Evolutionary conservation across 2,797 vertebrate species (phyloP).

Genomic region (Falco biarmicus): DNA sequence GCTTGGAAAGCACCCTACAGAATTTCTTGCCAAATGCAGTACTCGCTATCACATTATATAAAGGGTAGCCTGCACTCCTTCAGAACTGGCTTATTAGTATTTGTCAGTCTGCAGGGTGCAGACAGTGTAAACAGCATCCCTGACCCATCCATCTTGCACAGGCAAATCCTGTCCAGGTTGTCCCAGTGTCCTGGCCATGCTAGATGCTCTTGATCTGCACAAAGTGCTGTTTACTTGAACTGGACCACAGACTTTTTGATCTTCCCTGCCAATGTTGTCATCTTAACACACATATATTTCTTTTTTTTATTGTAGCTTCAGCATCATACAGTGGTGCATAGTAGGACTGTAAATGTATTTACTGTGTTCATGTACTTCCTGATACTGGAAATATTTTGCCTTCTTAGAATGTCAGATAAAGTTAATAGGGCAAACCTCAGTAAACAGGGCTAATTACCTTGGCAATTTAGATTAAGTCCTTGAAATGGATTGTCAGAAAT

Average conservation of each 20-base stretch:
- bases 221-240: neutral
- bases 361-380: neutral
- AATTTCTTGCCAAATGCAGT: slow-evolving; percentile 32
- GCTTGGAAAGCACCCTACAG: slow-evolving; percentile 31
- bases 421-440: neutral
- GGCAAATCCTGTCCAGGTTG: neutral
- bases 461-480: slow-evolving; percentile 12
- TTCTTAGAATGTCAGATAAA: neutral
- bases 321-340: neutral
- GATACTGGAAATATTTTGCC: neutral
- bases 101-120: neutral
- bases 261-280: neutral
- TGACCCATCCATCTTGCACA: neutral
- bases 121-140: neutral
- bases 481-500: slow-evolving; percentile 51
- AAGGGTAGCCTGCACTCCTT: neutral
- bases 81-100: neutral
- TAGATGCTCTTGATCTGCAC: neutral
- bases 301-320: neutral
- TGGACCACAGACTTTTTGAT: neutral
- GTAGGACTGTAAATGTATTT: neutral
- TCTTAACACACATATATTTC: neutral
- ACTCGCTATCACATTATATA: neutral
- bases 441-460: slow-evolving; percentile 41
- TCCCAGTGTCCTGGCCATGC: neutral